Evolutionary conservation across 1,140 invertebrate genomes (phyloP).

Genomic region (Drosophila quadrilineata): DNA sequence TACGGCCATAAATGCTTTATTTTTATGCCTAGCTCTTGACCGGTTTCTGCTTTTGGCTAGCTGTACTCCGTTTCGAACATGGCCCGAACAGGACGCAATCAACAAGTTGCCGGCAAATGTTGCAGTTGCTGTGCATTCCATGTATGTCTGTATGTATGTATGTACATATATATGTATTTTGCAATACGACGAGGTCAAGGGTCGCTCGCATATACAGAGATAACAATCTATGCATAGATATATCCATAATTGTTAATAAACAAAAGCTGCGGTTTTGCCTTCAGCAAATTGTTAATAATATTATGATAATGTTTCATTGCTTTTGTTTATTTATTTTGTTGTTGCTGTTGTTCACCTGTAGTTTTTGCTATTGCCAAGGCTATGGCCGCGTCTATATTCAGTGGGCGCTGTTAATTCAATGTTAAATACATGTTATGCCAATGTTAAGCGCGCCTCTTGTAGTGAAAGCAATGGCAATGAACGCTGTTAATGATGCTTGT

Average conservation of each 20-base stretch:
- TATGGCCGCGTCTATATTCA: conserved; percentile 42
- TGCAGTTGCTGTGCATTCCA: conserved; percentile 23
- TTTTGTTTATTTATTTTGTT: conserved; percentile 22
- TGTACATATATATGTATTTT: no score
- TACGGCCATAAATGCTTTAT: conserved; percentile 34
- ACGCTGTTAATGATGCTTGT: conserved; percentile 11
- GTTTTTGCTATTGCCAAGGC: conserved; percentile 48
- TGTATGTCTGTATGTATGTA: no score
- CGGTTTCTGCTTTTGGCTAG: conserved; percentile 77
- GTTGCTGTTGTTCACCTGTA: conserved; percentile 24
- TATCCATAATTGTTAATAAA: conserved; percentile 27
- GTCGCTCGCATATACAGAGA: conserved; percentile 37
- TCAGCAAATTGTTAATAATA: conserved; percentile 54
- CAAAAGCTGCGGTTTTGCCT: conserved; percentile 27
- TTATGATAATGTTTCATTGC: conserved; percentile 32
- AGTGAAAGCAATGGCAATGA: conserved; percentile 59
- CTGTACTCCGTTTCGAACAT: conserved; percentile 32
- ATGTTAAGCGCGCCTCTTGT: conserved; percentile 54
- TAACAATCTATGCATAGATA: conserved; percentile 36
- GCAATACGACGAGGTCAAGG: conserved; percentile 68
- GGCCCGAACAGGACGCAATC: conserved; percentile 1
- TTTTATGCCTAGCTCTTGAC: conserved; percentile 68
- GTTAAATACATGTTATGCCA: conserved; percentile 49
- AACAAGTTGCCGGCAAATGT: conserved; percentile 45
- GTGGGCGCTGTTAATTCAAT: conserved; percentile 70